Conservation (phyloP, 2,797 vertebrate genomes). For the Acipenser oxyrinchus region DNA sequence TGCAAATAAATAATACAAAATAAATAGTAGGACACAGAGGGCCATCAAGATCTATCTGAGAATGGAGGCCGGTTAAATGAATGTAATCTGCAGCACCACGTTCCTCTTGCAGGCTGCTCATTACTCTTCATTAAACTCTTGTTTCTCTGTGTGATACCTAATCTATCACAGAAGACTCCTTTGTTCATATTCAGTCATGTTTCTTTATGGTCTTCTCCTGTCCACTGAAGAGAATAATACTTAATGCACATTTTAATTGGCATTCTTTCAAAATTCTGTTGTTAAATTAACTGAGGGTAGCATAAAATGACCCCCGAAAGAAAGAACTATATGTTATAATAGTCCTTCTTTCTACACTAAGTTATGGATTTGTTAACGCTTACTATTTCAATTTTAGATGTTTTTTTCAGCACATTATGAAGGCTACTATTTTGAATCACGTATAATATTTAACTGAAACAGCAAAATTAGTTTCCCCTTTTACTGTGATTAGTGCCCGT, state of each 20-base stretch:
- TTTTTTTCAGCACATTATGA: too few species aligned
- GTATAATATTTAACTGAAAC: too few species aligned
- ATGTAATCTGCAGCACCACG: slow-evolving; percentile 23
- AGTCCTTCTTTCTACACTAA: too few species aligned
- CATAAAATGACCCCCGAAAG: neutral
- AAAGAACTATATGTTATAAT: too few species aligned
- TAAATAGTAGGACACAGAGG: slow-evolving; percentile 14
- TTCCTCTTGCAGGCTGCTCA: slow-evolving; percentile 15
- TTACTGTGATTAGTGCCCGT: too few species aligned
- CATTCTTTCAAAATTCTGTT: neutral
- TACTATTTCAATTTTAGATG: too few species aligned
- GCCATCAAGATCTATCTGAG: slow-evolving; percentile 26
- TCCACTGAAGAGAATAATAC: neutral
- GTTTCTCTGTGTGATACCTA: slow-evolving; percentile 31
- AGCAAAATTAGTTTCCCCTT: too few species aligned
- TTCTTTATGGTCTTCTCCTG: neutral
- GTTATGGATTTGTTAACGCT: too few species aligned
- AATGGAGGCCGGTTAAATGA: slow-evolving; percentile 18
- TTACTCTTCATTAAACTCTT: slow-evolving; percentile 29
- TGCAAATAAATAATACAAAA: too few species aligned
- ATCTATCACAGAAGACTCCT: slow-evolving; percentile 23
- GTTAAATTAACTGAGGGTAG: neutral
- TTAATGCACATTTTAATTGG: slow-evolving; percentile 1
- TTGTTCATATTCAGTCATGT: slow-evolving; percentile 7
- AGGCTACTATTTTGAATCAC: too few species aligned